These are phyloP conservation scores for Chloroceryle amazona DNA, from an alignment of 2,797 vertebrate species.

Conservation along the genomic window DNA sequence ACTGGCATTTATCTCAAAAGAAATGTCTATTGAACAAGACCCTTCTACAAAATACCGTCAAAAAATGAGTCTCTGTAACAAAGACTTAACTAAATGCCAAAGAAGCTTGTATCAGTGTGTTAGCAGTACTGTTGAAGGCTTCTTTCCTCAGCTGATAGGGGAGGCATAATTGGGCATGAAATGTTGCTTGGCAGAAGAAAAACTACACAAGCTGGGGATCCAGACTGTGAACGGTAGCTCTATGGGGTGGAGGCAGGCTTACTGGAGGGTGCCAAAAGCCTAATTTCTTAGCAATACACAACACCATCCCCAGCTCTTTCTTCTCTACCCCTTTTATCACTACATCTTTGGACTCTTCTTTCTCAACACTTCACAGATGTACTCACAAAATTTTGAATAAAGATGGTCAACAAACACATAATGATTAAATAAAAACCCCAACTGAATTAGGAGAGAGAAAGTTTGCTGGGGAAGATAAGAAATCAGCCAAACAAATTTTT, in stretches of 20 bases:
- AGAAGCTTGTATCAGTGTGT: neutral
- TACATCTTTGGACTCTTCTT: neutral
- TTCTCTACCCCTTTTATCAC: neutral
- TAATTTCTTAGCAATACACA: neutral
- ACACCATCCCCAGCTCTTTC: neutral
- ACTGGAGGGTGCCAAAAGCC: neutral
- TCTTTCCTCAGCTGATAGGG: neutral
- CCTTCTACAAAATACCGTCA: neutral
- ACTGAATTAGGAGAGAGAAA: neutral
- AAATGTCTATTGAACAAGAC: neutral
- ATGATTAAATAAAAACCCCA: fast-evolving
- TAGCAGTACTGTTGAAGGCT: neutral
- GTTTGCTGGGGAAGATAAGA: neutral
- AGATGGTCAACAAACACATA: neutral
- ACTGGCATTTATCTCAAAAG: neutral
- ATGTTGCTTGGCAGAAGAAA: neutral
- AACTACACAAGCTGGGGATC: neutral
- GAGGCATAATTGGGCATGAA: neutral
- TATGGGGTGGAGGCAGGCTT: neutral
- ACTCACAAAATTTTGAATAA: neutral
- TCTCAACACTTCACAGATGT: neutral
- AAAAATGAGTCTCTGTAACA: neutral
- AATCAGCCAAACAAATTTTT: neutral
- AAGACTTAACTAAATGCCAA: neutral
- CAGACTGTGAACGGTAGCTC: neutral